Evolutionary conservation across 2,888 invertebrate species (phyloP), one percentile per base, ranked within the genome.

Genomic region (Eupeodes latifasciatus): DNA sequence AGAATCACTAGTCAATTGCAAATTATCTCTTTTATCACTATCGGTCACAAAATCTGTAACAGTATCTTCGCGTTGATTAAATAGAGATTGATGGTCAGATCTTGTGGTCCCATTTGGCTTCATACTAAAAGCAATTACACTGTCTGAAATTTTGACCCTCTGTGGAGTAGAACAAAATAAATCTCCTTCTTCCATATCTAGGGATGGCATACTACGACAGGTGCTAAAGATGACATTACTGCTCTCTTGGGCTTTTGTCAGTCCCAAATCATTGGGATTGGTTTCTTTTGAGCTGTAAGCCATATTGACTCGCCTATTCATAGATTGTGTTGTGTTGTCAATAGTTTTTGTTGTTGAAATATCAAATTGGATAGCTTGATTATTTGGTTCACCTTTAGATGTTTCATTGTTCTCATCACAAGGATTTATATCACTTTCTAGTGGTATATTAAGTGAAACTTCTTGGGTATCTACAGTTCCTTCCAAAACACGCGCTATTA

Each of bases 401-500:
- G 64, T 51, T 81, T 85, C 53, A 55, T 80, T 64, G 14, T 49
- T 34, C 2, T 71, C 19, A 67, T 64, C 81, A 27, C 40, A 67
- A 12, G 69, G n/a, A 44, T 64, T 62, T 14, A 80, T 6, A 1
- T 40, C 61, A 16, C 69, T 61, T 2, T 86, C 80, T 51, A 86
- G 71, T 4, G 84, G 83, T 7, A 81, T 14, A 27, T 59, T 75
- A 14, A 82, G 51, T 36, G 59, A 71, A 6, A 16, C 19, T 27
- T 40, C 69, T 0, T 12, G 36, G 2, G 53, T 53, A 55, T 87
- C 79, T 11, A 4, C 55, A 16, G 76, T 9, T 19, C 76, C 87
- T 12, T 90, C 90, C 11, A 91, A 83, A n/a, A 90, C 90, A 2
- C 89, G 79, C 0, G 90, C 90, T n/a, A 91, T 90, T 14, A 85